phyloP scores from a whole-genome alignment of 2,113 vertebrate species.

The Holacanthus passer region DNA sequence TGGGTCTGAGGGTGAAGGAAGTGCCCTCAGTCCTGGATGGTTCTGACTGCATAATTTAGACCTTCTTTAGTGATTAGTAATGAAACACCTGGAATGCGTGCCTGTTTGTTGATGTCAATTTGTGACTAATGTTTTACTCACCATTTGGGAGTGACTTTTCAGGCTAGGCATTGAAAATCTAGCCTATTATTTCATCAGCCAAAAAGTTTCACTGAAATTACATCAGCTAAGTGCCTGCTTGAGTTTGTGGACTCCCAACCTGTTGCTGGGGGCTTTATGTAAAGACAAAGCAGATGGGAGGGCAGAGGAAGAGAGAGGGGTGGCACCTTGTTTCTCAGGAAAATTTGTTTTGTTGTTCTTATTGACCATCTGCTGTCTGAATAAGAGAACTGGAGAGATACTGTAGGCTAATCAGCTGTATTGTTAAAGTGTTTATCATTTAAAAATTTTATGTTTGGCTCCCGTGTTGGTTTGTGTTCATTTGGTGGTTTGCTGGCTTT shows the following conservation, averaged over 20 bases:
- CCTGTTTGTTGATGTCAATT: background rate
- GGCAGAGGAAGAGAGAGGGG: background rate
- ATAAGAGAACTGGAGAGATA: background rate
- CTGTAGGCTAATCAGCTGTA: background rate
- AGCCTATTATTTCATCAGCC: slow-evolving; percentile 58
- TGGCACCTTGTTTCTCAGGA: background rate
- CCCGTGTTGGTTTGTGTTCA: background rate
- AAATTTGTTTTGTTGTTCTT: slow-evolving; percentile 2
- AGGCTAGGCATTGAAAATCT: background rate
- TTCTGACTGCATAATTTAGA: background rate
- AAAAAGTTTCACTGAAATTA: slow-evolving; percentile 37
- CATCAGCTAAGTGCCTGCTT: slow-evolving; percentile 38
- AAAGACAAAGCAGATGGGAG: slow-evolving; percentile 30
- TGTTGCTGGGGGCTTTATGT: slow-evolving; percentile 19
- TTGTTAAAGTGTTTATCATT: slow-evolving; percentile 1
- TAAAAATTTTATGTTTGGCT: background rate
- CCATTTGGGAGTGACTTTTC: background rate
- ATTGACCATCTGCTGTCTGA: background rate
- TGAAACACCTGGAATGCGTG: background rate
- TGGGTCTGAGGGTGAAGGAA: background rate
- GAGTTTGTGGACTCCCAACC: background rate
- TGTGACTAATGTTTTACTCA: slow-evolving; percentile 2
- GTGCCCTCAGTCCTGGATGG: background rate
- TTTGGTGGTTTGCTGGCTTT: background rate
- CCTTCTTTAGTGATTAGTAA: background rate